Evolutionary conservation across 2,113 vertebrate genomes (phyloP), one percentile per base, ranked within the genome.

Genomic region (Hypomesus transpacificus): DNA sequence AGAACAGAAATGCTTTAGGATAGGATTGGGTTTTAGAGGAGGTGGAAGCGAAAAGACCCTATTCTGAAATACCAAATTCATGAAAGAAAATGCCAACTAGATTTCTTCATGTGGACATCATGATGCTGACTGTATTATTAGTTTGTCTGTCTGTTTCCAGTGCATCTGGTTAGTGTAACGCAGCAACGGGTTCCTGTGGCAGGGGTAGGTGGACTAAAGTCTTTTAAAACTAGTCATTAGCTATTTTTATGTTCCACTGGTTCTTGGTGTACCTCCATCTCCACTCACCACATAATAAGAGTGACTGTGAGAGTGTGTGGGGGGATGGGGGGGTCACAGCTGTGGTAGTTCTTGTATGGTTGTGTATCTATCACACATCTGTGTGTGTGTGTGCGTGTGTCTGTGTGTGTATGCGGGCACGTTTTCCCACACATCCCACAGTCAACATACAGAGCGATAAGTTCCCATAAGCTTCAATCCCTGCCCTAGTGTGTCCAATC

Each of bases 391-490:
- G 61, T 16, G 52, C 66, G 8, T 66, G 39, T 22, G 34, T 20
- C 18, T 58, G 4, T 66, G 64, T 69, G 26, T 56, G n/a, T 14
- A n/a, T 1, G 14, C 13, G 9, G 66, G 39, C 53, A n/a, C 51
- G 51, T 63, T 81, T 82, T 82, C 79, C 68, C 73, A 81, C 66
- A 76, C 75, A 21, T 74, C 68, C 53, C 65, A 57, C 3, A 60
- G 69, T 72, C 71, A 76, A 50, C 80, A 78, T 21, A 71, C 60
- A 1, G 22, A 26, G 1, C 26, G 26, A 78, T 72, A 66, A 34
- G 73, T 82, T 80, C 80, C 84, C 79, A 82, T 69, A 80, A 81
- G 79, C 64, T 72, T 7, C 26, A 28, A 16, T 39, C 70, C 75
- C 46, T 61, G 18, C 0, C 26, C 28, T 50, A 8, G 17, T 62